These are phyloP conservation scores for Andinoacara biseriatus DNA, from an alignment of 2,113 vertebrate species.

Conservation along the genomic window DNA sequence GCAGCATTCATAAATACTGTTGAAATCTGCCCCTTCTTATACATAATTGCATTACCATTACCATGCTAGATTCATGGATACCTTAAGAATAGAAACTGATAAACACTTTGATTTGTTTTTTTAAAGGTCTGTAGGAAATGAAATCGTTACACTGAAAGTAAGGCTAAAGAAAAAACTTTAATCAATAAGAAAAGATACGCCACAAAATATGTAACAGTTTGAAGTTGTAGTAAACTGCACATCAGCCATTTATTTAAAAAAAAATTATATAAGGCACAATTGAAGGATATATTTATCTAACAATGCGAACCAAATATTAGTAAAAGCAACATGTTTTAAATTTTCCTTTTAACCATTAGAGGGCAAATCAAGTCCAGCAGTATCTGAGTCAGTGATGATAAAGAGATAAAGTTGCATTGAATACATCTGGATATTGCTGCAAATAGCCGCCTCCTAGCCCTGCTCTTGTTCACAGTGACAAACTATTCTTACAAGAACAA, in stretches of 20 bases:
- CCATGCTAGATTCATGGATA: not conserved
- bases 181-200: not conserved
- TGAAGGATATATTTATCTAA: not conserved
- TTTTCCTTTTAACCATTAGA: not conserved
- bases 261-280: slow-evolving; percentile 21
- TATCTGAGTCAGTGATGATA: not conserved
- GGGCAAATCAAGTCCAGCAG: not conserved
- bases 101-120: not conserved
- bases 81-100: not conserved
- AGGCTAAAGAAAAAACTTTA: not conserved
- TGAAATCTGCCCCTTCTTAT: not conserved
- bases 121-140: not conserved
- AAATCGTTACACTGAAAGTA: not conserved
- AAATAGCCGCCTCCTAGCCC: not conserved
- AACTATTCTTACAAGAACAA: not conserved
- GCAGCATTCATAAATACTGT: not conserved
- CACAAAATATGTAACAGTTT: not conserved
- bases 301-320: not conserved
- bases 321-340: not conserved
- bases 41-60: fast-evolving
- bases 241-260: slow-evolving; percentile 25
- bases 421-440: fast-evolving
- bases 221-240: not conserved
- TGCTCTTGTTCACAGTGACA: not conserved
- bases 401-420: not conserved